These are phyloP conservation scores for Tyrophagus putrescentiae DNA, from an alignment of 1,140 invertebrate species.

Conservation along the genomic window DNA sequence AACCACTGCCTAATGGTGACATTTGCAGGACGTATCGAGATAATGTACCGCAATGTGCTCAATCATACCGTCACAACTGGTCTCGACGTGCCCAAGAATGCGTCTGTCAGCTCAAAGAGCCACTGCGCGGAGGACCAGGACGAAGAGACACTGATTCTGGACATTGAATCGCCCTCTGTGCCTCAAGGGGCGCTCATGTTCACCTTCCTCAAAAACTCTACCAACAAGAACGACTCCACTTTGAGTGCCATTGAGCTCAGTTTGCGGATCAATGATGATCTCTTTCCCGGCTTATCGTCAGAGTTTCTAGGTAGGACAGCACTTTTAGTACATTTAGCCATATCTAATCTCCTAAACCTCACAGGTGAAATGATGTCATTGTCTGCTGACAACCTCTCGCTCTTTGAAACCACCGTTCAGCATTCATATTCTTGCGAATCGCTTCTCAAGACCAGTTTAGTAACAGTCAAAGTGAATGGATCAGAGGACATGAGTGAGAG, in stretches of 20 bases:
- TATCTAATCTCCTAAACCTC: neutral
- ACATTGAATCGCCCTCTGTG: neutral
- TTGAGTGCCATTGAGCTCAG: neutral
- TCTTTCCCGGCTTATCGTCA: slow-evolving; percentile 2
- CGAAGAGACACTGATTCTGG: neutral
- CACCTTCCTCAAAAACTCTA: neutral
- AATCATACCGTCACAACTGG: neutral
- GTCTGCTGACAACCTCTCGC: neutral
- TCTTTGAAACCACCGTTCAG: neutral
- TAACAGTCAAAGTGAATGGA: neutral
- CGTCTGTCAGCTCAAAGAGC: neutral
- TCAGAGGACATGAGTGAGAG: neutral
- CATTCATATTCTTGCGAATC: slow-evolving; percentile 2
- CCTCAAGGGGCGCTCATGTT: neutral
- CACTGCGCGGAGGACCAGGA: neutral
- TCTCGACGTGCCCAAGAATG: neutral
- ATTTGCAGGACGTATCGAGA: neutral
- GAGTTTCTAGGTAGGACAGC: neutral
- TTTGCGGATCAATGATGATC: neutral
- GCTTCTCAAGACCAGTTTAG: neutral
- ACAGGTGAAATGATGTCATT: neutral
- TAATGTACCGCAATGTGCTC: neutral
- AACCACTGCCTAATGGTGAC: neutral
- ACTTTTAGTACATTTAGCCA: neutral
- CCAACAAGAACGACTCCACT: neutral